Base-by-base conservation (phyloP, 2,113 vertebrate species). In the Petaurus breviceps region DNA sequence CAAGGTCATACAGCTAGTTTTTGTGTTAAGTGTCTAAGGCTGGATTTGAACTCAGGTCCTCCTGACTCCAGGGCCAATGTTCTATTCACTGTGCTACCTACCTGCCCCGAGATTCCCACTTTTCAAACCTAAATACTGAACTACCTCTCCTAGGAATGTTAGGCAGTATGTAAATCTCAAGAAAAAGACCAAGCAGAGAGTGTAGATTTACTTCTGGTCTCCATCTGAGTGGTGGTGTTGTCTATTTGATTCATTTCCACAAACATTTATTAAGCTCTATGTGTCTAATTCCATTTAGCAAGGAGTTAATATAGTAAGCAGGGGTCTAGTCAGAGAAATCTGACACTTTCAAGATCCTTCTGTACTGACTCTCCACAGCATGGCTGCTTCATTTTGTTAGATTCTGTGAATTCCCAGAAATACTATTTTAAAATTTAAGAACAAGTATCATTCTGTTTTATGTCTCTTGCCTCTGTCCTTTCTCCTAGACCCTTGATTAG, bases 51-150 rank as follows among this genome's bases (percentile, higher is more conserved):
- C 47, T 49, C 47, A 3, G 47, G 47, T 49, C 47, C 47, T 49
- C 47, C 47, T 49, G 2, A 49, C 47, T 49, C 47, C 47, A 49
- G 47, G 47, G 47, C 47, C 47, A 49, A 4, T 49, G 47, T 4
- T 49, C 47, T 49, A 49, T 49, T 49, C 47, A 49, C 47, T 49
- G 47, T 49, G 47, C 47, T 4, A 49, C 47, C 47, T 49, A 49
- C 2, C 47, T 4, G 4, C 47, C 47, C 47, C 47, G 4, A 49
- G 2, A 49, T 68, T 92, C 16, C 52, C 11, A 92, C 57, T 96
- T 96, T 89, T 93, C 50, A 96, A 96, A 77, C 46, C 84, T 94
- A 96, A 94, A 47, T 50, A 94, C 92, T 68, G 91, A 91, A 51
- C 92, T 68, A 77, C 19, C 49, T 93, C 23, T 61, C 68, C 92